Percentiles rank a stretch among this genome's conserved stretches.
Conservation (phyloP, 1,140 invertebrate genomes). For the Aphis craccivora region DNA sequence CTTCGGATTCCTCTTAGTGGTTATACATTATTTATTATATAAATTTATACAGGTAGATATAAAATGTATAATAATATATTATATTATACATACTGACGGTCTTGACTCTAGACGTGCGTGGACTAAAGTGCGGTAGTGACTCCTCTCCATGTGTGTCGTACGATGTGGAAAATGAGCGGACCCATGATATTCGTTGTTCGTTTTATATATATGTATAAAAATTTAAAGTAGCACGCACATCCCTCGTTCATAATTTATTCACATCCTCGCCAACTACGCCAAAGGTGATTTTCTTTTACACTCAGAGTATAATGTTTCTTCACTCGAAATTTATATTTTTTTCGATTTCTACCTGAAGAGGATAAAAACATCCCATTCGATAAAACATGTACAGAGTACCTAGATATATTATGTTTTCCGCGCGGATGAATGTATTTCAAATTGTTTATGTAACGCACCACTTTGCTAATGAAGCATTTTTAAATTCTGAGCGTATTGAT, state of each 20-base stretch:
- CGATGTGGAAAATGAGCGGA: background rate
- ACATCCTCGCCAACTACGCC: background rate
- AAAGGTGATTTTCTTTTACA: slow-evolving; percentile 5
- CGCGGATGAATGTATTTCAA: background rate
- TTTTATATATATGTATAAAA: background rate
- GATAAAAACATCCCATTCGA: background rate
- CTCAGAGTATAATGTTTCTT: background rate
- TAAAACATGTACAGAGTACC: background rate
- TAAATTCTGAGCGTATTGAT: too few species aligned
- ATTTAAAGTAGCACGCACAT: background rate
- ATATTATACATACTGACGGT: background rate
- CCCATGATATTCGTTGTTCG: background rate
- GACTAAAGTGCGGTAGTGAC: background rate
- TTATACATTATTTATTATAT: too few species aligned
- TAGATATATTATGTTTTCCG: too few species aligned
- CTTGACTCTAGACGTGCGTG: background rate
- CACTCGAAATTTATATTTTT: background rate
- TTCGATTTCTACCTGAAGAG: background rate
- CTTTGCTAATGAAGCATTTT: background rate
- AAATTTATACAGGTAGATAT: too few species aligned
- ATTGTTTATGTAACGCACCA: background rate
- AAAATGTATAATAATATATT: background rate
- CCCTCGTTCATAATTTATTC: slow-evolving; percentile 23
- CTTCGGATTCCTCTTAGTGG: background rate
- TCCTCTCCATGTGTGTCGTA: background rate